Base-by-base conservation (phyloP, 2,113 vertebrate genomes). In the Tragelaphus strepsiceros region DNA sequence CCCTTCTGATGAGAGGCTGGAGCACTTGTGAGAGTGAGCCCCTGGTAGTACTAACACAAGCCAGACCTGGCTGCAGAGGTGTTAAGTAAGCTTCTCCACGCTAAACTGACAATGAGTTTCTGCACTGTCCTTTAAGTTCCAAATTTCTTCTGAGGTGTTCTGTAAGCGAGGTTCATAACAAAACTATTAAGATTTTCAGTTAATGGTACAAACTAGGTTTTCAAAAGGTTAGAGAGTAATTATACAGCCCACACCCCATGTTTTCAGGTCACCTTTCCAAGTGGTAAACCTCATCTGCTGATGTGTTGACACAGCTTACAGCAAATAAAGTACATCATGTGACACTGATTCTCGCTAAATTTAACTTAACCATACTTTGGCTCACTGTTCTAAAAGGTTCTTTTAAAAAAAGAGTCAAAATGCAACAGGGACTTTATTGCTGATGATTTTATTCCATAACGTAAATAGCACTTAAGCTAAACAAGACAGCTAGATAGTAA, bases 101-200 rank as follows among this genome's bases (percentile, higher is more conserved):
- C 82, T 88, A 91, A 87, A 96, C 30, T 97, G 95, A 96, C 95
- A 97, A 96, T 67, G 64, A 89, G 58, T 54, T 94, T 97, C 93
- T 81, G 53, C 8, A 21, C 32, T 88, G 91, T 95, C 83, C 92
- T 97, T 97, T 86, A 49, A 67, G 49, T 62, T 97, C 74, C 94
- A 95, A 96, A 92, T 95, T 87, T 95, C 67, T 90, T 91, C 92
- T 81, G 86, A 89, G 82, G 53, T 78, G 24, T 93, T 91, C 83
- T 24, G 16, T 80, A 88, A 93, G 51, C 0, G 3, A 96, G n/a
- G 51, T 53, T 97, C 51, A 74, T 15, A 35, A 90, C 32, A 30
- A 83, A 95, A 94, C 93, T 12, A 24, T 88, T 71, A 77, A 71
- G 71, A 78, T 83, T 95, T 96, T 83, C 56, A 91, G 51, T 35